Evolutionary conservation across 2,797 vertebrate genomes (phyloP).

Genomic region (Thaleichthys pacificus): DNA sequence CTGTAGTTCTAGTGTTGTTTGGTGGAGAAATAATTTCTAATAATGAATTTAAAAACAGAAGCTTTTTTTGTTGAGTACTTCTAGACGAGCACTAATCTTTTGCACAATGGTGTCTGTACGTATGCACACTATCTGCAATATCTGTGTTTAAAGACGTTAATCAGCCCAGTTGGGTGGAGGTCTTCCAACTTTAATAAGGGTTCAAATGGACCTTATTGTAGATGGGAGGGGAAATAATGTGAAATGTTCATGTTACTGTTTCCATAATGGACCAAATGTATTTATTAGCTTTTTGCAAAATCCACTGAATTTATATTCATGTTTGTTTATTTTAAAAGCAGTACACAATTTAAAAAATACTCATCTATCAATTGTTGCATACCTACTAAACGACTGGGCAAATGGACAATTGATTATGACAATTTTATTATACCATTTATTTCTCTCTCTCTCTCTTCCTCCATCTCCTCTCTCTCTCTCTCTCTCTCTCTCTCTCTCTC

Average conservation of each 20-base stretch:
- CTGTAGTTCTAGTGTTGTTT: slow-evolving; percentile 70
- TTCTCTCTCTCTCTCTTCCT: too few species aligned
- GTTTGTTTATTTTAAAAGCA: slow-evolving; percentile 30
- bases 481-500: too few species aligned
- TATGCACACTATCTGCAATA: slow-evolving; percentile 70
- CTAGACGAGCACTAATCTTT: slow-evolving; percentile 52
- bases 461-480: too few species aligned
- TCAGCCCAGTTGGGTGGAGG: slow-evolving; percentile 58
- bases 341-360: too few species aligned
- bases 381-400: too few species aligned
- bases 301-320: slow-evolving; percentile 30
- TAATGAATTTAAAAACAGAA: slow-evolving; percentile 31
- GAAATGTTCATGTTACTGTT: slow-evolving; percentile 61
- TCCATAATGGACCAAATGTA: slow-evolving; percentile 58
- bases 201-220: slow-evolving; percentile 37
- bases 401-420: too few species aligned
- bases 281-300: slow-evolving; percentile 39
- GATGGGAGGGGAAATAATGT: slow-evolving; percentile 41
- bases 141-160: slow-evolving; percentile 58
- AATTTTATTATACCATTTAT: too few species aligned
- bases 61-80: slow-evolving; percentile 56
- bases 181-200: slow-evolving; percentile 65
- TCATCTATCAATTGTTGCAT: too few species aligned
- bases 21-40: slow-evolving; percentile 51
- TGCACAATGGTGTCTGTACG: slow-evolving; percentile 65